Evolutionary conservation across 2,797 vertebrate genomes (phyloP).

Genomic region (Nothura maculosa): DNA sequence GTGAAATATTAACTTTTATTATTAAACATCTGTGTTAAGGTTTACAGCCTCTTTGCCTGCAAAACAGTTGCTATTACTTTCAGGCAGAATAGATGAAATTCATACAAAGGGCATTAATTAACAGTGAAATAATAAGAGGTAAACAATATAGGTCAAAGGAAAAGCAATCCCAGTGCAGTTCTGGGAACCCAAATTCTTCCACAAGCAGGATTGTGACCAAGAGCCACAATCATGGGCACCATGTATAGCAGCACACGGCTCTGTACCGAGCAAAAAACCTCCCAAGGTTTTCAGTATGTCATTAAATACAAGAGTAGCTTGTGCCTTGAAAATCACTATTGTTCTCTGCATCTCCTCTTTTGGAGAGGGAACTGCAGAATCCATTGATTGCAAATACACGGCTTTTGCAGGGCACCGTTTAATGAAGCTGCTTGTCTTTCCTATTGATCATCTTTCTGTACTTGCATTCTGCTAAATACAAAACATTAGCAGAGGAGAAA

Average conservation of each 20-base stretch:
- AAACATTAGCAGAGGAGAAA: constrained; percentile 52
- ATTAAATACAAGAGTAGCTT: constrained; percentile 2
- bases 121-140: not conserved
- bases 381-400: not conserved
- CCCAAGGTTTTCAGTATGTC: not conserved
- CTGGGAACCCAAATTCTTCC: not conserved
- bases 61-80: not conserved
- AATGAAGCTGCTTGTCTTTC: constrained; percentile 1
- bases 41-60: not conserved
- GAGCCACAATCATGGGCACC: not conserved
- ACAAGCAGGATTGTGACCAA: not conserved
- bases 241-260: not conserved
- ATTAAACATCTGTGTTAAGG: not conserved
- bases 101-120: not conserved
- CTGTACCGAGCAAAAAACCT: not conserved
- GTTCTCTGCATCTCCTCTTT: not conserved
- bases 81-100: not conserved
- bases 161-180: not conserved
- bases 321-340: constrained; percentile 7
- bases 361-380: not conserved
- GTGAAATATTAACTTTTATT: not conserved
- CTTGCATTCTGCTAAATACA: constrained; percentile 47
- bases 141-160: not conserved
- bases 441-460: constrained; percentile 27
- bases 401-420: not conserved